These are phyloP conservation scores for Poeciliopsis prolifica DNA, from an alignment of 2,113 vertebrate genomes.

Conservation along the genomic window DNA sequence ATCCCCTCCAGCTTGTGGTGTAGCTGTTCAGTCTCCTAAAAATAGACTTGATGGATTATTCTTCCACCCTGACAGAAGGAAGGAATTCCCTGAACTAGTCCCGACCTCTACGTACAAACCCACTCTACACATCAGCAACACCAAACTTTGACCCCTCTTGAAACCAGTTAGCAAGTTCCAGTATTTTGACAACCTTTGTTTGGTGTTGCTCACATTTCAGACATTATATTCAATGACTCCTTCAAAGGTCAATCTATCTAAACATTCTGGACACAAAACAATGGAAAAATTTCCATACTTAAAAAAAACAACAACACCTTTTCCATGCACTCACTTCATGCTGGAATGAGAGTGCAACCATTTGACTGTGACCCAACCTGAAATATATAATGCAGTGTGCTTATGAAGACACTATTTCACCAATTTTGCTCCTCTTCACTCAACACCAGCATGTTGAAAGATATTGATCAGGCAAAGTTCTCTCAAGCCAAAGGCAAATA, in stretches of 20 bases:
- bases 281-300: background rate
- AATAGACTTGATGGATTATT: constrained; percentile 71
- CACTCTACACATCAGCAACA: background rate
- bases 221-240: constrained; percentile 9
- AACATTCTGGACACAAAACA: background rate
- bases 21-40: constrained; percentile 69
- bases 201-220: constrained; percentile 31
- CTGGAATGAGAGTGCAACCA: background rate
- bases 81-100: constrained; percentile 65
- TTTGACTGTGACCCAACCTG: background rate
- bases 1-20: constrained; percentile 64
- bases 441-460: constrained; percentile 31
- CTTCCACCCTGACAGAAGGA: constrained; percentile 51
- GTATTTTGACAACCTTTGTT: constrained; percentile 26
- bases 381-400: background rate
- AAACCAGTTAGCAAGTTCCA: constrained; percentile 47
- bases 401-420: constrained; percentile 5
- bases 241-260: constrained; percentile 2
- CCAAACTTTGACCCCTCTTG: constrained; percentile 20
- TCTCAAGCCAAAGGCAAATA: constrained; percentile 56
- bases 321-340: background rate
- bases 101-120: constrained; percentile 14
- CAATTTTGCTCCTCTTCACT: constrained; percentile 35
- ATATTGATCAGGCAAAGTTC: constrained; percentile 53
- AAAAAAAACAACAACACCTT: background rate